Percentiles rank a stretch among this genome's conserved stretches.
These are phyloP conservation scores for Prochilodus magdalenae DNA, from an alignment of 2,113 vertebrate genomes.

Conservation along the genomic window DNA sequence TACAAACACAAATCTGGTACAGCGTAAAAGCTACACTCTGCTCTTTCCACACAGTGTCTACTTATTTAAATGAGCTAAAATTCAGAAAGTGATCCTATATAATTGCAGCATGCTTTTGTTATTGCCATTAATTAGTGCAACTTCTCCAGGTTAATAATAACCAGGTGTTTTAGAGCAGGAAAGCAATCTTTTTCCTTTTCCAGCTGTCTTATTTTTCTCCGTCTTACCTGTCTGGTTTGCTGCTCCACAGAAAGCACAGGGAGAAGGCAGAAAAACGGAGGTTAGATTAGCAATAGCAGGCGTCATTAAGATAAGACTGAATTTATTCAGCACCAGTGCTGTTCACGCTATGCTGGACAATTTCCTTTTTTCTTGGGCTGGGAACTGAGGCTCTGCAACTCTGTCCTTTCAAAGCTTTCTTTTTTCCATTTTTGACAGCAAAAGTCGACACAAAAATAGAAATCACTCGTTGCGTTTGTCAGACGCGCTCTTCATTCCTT, in stretches of 20 bases:
- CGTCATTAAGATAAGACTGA: conserved; percentile 2
- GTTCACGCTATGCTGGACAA: not conserved
- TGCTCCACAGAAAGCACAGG: conserved; percentile 84
- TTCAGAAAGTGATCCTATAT: too few relatives aligned
- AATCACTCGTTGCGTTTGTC: conserved; percentile 8
- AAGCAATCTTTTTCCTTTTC: not conserved
- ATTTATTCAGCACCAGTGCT: not conserved
- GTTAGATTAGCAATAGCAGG: conserved; percentile 42
- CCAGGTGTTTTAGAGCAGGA: not conserved
- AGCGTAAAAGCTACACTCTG: too few relatives aligned
- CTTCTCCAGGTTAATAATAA: not conserved
- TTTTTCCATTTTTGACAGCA: not conserved
- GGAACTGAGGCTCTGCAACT: conserved; percentile 1
- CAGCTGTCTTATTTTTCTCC: not conserved
- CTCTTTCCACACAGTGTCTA: too few relatives aligned
- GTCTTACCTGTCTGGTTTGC: conserved; percentile 99
- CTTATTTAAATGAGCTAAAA: too few relatives aligned
- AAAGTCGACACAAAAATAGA: not conserved
- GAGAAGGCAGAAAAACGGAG: conserved; percentile 19
- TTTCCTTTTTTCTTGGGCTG: not conserved
- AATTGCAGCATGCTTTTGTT: not conserved
- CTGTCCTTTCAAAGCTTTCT: not conserved
- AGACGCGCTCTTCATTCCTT: conserved; percentile 25
- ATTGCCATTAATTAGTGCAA: not conserved
- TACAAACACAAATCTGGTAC: too few relatives aligned